Base-by-base conservation (phyloP, 2,888 invertebrate species). In the Drosophila prostipennis region DNA sequence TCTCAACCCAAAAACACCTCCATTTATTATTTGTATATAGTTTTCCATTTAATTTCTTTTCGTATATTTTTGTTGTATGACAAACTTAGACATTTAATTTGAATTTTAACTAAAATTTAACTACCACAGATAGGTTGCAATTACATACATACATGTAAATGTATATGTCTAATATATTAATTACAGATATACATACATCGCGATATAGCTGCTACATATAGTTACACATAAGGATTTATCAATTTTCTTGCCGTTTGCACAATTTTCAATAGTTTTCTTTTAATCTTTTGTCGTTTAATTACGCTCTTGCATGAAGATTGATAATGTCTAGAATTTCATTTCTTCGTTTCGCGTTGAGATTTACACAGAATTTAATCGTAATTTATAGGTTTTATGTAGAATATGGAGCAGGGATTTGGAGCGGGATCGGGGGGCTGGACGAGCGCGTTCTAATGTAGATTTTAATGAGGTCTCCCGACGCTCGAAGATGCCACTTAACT, bases 111-210 rank as follows among this genome's bases (percentile, higher is more conserved):
- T 91, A 91, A 91, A 89, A 89, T 89, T 91, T 91, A 91, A 91
- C 91, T 91, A 91, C 91, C 91, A 91, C 91, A 91, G 91, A 91
- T 90, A 90, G 87, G 87, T 91, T 91, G 89, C 91, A 87, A 90
- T 89, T 90, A 89, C 76, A 80, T 78, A 78, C 77, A 86, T 75
- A 76, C 68, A 77, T 53, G 56, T 70, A 72, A 67, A 69, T 72
- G 72, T 76, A 72, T 59, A 63, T 70, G 60, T 51, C 74, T 58
- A 67, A 45, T 69, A 54, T 75, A 71, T 63, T 51, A 59, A 48
- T 78, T 75, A 70, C 63, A 76, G 54, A 64, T 60, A 63, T 64
- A 59, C 49, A 68, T 54, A 56, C 36, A 67, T 54, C 52, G 61
- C 34, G 58, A 40, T 64, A 64, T 53, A 64, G 65, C 37, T 64